These are phyloP conservation scores for Cyanoramphus novaezelandiae DNA, from an alignment of 2,113 vertebrate species.

Conservation along the genomic window DNA sequence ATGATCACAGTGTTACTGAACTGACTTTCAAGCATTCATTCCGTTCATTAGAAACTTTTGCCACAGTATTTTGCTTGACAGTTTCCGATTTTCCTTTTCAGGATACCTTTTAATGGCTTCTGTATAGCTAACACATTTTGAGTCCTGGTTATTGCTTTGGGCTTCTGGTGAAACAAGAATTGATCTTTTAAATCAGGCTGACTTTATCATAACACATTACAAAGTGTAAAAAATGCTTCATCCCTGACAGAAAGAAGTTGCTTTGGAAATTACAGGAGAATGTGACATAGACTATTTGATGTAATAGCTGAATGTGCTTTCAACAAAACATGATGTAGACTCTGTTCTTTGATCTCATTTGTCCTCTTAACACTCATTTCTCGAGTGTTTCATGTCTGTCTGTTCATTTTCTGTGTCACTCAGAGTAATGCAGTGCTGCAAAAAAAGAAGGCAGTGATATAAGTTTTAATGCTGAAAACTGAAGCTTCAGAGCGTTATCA, in stretches of 20 bases:
- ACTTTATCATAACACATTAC: neutral
- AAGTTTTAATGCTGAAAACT: constrained; percentile 61
- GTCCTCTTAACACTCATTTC: constrained; percentile 70
- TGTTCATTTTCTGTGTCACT: constrained; percentile 54
- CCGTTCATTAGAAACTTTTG: neutral
- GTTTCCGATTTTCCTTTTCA: neutral
- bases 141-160: neutral
- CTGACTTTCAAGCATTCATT: neutral
- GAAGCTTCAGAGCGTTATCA: constrained; percentile 28
- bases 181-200: constrained; percentile 12
- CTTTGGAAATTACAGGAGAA: constrained; percentile 56
- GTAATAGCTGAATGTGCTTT: constrained; percentile 64
- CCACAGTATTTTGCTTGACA: neutral
- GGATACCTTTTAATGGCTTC: neutral
- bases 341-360: constrained; percentile 70
- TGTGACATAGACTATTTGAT: constrained; percentile 65
- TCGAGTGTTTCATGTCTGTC: constrained; percentile 62
- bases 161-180: constrained; percentile 22
- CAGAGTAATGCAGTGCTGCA: constrained; percentile 43
- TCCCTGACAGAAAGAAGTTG: constrained; percentile 47
- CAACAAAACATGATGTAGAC: constrained; percentile 57
- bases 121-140: neutral
- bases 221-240: constrained; percentile 53
- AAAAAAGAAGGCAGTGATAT: constrained; percentile 52
- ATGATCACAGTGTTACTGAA: neutral